Evolutionary conservation across 2,797 vertebrate species (phyloP).

Genomic region (Morus bassanus): DNA sequence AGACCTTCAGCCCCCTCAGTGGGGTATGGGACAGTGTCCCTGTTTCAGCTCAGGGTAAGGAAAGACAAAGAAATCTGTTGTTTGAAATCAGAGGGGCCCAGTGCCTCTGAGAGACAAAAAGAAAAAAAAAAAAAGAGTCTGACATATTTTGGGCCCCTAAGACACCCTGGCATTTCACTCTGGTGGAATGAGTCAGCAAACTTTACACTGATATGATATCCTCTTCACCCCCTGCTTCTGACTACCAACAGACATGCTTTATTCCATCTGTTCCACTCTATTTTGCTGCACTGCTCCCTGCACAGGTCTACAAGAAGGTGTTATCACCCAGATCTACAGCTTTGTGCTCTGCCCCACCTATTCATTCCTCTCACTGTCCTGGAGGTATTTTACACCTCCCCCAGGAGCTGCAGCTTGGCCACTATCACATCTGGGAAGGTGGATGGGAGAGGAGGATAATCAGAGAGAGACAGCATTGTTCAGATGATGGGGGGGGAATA

Average conservation of each 20-base stretch:
- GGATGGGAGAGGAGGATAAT: not conserved
- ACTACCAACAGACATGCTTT: not conserved
- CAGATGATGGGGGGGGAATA: not conserved
- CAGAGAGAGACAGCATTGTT: not conserved
- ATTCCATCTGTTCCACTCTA: not conserved
- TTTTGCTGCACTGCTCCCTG: not conserved
- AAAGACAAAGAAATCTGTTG: not conserved
- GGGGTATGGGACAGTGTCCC: not conserved
- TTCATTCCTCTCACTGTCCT: not conserved
- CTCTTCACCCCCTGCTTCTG: not conserved
- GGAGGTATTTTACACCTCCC: not conserved
- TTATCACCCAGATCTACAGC: not conserved
- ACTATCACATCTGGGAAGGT: not conserved
- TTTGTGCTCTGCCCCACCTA: not conserved
- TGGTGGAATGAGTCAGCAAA: not conserved
- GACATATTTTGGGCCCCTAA: not conserved
- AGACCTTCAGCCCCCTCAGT: not conserved
- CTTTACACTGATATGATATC: not conserved
- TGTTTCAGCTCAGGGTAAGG: not conserved
- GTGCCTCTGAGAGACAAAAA: not conserved
- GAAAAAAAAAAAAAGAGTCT: too few relatives aligned
- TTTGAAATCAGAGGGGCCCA: not conserved
- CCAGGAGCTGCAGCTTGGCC: not conserved
- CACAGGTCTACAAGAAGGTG: fast-evolving
- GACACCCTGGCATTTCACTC: not conserved